Evolutionary conservation across 2,888 invertebrate species (phyloP), one percentile per base, ranked within the genome.

Genomic region (Thymelicus lineola): DNA sequence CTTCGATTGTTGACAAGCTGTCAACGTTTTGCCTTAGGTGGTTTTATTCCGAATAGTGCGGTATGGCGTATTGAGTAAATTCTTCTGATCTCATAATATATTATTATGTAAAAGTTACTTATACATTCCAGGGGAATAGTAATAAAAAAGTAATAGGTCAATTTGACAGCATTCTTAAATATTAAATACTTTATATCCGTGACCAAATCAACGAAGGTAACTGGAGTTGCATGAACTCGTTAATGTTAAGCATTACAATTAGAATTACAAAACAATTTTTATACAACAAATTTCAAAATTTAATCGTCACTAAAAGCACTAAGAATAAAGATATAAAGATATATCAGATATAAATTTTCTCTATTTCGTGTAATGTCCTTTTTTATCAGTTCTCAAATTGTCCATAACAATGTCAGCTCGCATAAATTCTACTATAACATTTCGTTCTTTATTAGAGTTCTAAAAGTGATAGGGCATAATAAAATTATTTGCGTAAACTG

Each of bases 401-500:
- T 77, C 77, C 79, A 80, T 83, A 82, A 82, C 81, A 82, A 80
- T 84, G 84, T 82, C 45, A 83, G 80, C 82, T 79, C 81, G 77
- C 82, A 85, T 84, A 83, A 82, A 84, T 61, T 59, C 48, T 82
- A 74, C 79, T 77, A 78, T 80, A 79, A 82, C 84, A 84, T 83
- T 81, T 79, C 76, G 73, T 75, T 79, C 76, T 85, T 84, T 84
- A 84, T 81, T 82, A 77, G 79, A 80, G 81, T 80, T 82, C 81
- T 84, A 84, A 87, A 87, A 80, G 79, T 83, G 79, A 84, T 78
- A 75, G 76, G 80, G 77, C 77, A 78, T 75, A 79, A 82, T 86
- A 84, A 85, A 86, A 86, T 75, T 75, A 76, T 76, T 74, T 73
- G 72, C 68, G 61, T 71, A 72, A 74, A 73, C 35, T 72, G 64